Evolutionary conservation across 2,888 invertebrate species (phyloP).

Genomic region (Eupithecia inturbata): DNA sequence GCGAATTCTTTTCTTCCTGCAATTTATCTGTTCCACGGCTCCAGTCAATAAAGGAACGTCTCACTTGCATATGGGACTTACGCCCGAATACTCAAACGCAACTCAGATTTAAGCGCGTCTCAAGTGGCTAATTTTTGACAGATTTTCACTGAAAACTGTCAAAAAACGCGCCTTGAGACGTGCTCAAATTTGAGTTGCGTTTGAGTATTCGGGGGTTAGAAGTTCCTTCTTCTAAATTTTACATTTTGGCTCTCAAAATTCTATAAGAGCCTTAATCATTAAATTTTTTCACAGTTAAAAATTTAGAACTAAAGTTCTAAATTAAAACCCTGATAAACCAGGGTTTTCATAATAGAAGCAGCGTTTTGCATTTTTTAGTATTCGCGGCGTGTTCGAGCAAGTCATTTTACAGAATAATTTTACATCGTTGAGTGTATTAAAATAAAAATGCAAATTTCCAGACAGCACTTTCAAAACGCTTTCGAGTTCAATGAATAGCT

Average conservation of each 20-base stretch:
- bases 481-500: not conserved
- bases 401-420: constrained; percentile 15
- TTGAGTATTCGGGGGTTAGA: too few relatives aligned
- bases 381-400: constrained; percentile 15
- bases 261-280: not conserved
- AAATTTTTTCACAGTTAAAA: not conserved
- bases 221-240: not conserved
- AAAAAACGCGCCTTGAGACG: too few relatives aligned
- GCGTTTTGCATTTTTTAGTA: constrained; percentile 19
- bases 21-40: not conserved
- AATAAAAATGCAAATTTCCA: constrained; percentile 9
- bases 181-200: too few relatives aligned
- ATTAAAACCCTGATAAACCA: too few relatives aligned
- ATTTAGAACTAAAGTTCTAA: not conserved
- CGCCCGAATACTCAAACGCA: too few relatives aligned
- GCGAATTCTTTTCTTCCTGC: not conserved
- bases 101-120: too few relatives aligned
- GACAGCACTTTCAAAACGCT: not conserved
- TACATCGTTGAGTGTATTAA: constrained; percentile 12
- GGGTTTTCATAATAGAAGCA: not conserved
- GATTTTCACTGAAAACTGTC: too few relatives aligned
- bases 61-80: not conserved
- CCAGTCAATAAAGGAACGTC: not conserved
- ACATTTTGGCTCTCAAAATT: not conserved
- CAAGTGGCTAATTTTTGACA: too few relatives aligned